Base-by-base conservation (phyloP, 2,888 invertebrate genomes). In the Thymelicus acteon region DNA sequence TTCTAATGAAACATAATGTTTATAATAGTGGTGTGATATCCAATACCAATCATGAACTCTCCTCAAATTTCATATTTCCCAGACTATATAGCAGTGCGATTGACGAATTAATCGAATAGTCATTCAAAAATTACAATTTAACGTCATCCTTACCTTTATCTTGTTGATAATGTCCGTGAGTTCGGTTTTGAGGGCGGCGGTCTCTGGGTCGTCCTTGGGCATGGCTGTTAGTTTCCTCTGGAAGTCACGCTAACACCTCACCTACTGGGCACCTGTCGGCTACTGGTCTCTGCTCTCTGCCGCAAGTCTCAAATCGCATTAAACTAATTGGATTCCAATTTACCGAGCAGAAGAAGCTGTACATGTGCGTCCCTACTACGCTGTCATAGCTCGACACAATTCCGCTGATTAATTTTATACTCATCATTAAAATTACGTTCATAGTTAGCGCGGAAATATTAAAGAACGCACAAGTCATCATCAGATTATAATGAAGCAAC, bases 191-290 rank as follows among this genome's bases (percentile, higher is more conserved):
- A 98, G 94, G 69, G 95, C 96, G 37, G 96, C 94, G 1, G 96
- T 95, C 90, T 98, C 98, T 0, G 97, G 95, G 88, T 98, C 98
- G 79, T 96, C 96, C 89, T 98, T 98, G 8, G 96, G 96, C 97
- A 97, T 97, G 83, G 58, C 54, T 58, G 13, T 13, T 15, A 13
- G 61, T 72, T 74, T 76, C 15, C 48, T 62, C 67, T 60, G 31
- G 24, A 54, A 37, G 44, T 62, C n/a, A 52, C 44, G 47, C 58
- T 57, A 19, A 39, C 49, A 52, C 49, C 31, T 31, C 31, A 31
- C 31, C 31, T 31, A 31, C 31, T 31, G 52, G 48, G 24, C 62
- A 64, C 40, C 62, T 49, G 37, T 44, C 52, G 60, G 39, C 62
- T 67, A 58, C 57, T 71, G 67, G 72, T 73, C 39, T 39, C 13